Evolutionary conservation across 2,113 vertebrate genomes (phyloP).

Genomic region (Menura novaehollandiae): DNA sequence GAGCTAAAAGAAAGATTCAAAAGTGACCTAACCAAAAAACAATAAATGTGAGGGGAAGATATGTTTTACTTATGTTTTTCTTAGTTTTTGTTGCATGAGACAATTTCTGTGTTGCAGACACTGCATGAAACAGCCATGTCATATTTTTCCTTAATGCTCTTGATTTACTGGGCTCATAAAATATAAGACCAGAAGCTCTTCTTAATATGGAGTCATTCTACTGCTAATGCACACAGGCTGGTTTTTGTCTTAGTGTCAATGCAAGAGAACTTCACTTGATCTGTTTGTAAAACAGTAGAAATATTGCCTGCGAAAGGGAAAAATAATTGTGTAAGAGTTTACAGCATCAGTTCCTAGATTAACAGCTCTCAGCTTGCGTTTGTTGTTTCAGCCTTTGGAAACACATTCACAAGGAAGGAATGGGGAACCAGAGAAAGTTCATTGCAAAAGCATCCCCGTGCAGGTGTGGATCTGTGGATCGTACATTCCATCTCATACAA

Average conservation of each 20-base stretch:
- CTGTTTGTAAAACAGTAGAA: neutral
- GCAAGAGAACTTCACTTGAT: neutral
- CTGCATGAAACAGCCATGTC: neutral
- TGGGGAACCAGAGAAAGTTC: neutral
- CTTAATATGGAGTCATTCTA: slow-evolving; percentile 1
- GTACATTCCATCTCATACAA: neutral
- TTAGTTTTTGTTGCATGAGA: neutral
- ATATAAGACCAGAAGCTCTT: slow-evolving; percentile 17
- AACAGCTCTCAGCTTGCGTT: neutral
- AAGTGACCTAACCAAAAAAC: neutral
- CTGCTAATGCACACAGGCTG: neutral
- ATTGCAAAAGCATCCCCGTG: neutral
- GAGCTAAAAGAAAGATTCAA: neutral
- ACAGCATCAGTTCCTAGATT: neutral
- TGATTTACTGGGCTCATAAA: slow-evolving; percentile 31
- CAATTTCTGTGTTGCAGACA: neutral
- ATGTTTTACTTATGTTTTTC: neutral
- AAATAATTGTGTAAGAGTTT: neutral
- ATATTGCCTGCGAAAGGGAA: neutral
- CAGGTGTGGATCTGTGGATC: neutral
- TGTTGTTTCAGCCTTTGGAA: neutral
- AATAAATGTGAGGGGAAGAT: neutral
- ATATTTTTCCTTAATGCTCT: neutral
- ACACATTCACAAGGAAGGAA: neutral
- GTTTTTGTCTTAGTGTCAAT: neutral